Conservation (phyloP, 1,140 invertebrate genomes). For the Heliconius hermathena region DNA sequence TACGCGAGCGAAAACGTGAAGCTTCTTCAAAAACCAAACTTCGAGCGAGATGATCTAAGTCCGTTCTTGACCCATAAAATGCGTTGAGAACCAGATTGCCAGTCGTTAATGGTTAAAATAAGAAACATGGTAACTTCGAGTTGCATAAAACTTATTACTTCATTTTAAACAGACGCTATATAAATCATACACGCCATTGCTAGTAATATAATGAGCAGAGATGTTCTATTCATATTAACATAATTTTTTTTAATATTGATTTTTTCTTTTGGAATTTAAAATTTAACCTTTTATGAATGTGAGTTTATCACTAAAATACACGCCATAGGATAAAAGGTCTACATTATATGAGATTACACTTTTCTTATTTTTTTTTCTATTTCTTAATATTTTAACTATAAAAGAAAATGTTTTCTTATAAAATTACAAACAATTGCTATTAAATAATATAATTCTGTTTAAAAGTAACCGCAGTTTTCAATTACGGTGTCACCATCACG, state of each 20-base stretch:
- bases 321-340: no score
- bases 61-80: slow-evolving; percentile 43
- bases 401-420: no score
- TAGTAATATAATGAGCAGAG: neutral
- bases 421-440: no score
- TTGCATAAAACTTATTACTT: slow-evolving; percentile 13
- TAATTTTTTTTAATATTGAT: neutral
- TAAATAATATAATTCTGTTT: slow-evolving; percentile 21
- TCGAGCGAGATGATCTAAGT: slow-evolving; percentile 1
- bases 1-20: no score
- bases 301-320: no score
- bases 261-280: no score
- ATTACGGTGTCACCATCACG: slow-evolving; percentile 30
- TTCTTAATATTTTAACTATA: no score
- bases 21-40: no score
- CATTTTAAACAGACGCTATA: slow-evolving; percentile 10
- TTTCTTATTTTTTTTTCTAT: no score
- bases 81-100: slow-evolving; percentile 36
- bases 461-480: slow-evolving; percentile 27
- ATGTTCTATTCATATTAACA: neutral
- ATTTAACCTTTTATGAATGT: no score
- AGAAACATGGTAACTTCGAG: neutral
- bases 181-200: neutral
- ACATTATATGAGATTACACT: no score
- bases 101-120: slow-evolving; percentile 37